These are phyloP conservation scores for Trachelus tabidus DNA, from an alignment of 2,888 invertebrate genomes.

Conservation along the genomic window DNA sequence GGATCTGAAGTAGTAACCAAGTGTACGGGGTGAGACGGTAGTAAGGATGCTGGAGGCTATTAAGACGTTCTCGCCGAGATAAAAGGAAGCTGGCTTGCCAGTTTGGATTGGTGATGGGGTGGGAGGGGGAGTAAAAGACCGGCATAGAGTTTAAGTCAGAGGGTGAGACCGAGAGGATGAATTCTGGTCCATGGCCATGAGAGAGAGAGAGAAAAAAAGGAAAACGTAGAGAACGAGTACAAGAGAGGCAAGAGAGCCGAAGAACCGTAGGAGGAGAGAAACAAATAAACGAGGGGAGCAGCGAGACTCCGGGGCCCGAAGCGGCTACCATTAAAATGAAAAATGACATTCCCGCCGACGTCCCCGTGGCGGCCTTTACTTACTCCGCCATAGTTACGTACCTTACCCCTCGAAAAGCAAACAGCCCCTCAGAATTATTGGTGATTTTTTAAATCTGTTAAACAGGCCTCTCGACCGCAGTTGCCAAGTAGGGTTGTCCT, in stretches of 20 bases:
- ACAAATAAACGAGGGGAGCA: constrained; percentile 50
- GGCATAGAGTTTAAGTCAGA: constrained; percentile 48
- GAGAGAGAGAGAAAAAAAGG: neutral
- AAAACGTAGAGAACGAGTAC: neutral
- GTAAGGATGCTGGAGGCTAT: constrained; percentile 41
- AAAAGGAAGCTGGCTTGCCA: constrained; percentile 41
- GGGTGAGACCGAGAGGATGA: constrained; percentile 21
- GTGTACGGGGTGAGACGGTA: constrained; percentile 14
- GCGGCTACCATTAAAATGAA: constrained; percentile 65
- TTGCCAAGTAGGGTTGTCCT: constrained; percentile 22
- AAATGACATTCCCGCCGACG: constrained; percentile 56
- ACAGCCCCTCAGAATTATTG: constrained; percentile 19
- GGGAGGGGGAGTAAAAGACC: constrained; percentile 34
- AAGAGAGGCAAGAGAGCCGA: constrained; percentile 22
- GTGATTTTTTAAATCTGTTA: constrained; percentile 42
- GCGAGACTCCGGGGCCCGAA: constrained; percentile 36
- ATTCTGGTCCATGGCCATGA: neutral
- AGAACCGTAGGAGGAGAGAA: constrained; percentile 39
- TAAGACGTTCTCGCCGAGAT: constrained; percentile 53
- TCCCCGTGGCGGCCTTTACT: constrained; percentile 27
- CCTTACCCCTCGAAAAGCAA: constrained; percentile 33
- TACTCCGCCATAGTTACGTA: constrained; percentile 47
- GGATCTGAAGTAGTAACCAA: constrained; percentile 1
- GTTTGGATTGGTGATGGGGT: neutral
- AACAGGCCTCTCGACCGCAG: constrained; percentile 42